Conservation (phyloP, 2,797 vertebrate species). For the Streptopelia turtur region DNA sequence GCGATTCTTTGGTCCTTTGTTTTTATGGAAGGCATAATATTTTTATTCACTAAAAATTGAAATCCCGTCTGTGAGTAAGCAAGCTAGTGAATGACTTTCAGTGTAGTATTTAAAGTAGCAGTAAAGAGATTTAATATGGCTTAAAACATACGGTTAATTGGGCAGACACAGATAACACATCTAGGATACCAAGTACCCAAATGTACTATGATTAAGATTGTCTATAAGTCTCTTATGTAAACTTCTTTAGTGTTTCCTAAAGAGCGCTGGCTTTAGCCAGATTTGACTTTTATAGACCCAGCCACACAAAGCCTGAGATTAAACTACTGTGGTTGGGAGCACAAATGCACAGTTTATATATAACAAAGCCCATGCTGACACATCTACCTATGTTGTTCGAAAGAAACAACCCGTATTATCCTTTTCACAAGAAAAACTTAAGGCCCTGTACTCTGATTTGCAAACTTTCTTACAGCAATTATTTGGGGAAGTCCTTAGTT, state of each 20-base stretch:
- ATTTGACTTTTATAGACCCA: slow-evolving; percentile 69
- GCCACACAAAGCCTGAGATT: slow-evolving; percentile 66
- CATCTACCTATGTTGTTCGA: slow-evolving; percentile 60
- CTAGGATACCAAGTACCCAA: slow-evolving; percentile 64
- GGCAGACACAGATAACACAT: slow-evolving; percentile 69
- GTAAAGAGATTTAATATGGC: slow-evolving; percentile 73
- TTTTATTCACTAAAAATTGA: slow-evolving; percentile 62
- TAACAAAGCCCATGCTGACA: slow-evolving; percentile 67
- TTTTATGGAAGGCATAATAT: slow-evolving; percentile 78
- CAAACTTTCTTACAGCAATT: slow-evolving; percentile 76
- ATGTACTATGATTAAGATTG: slow-evolving; percentile 79
- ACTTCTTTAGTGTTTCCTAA: slow-evolving; percentile 77
- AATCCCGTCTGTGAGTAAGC: slow-evolving; percentile 67
- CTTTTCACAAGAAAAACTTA: slow-evolving; percentile 80
- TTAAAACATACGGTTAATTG: slow-evolving; percentile 72
- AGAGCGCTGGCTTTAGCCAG: slow-evolving; percentile 72
- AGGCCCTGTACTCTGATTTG: slow-evolving; percentile 78
- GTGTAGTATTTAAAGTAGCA: slow-evolving; percentile 64
- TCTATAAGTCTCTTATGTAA: slow-evolving; percentile 81
- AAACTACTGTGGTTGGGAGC: slow-evolving; percentile 64
- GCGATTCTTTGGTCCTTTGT: slow-evolving; percentile 82
- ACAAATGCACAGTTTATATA: slow-evolving; percentile 67
- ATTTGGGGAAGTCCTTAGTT: slow-evolving; percentile 71
- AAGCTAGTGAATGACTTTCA: slow-evolving; percentile 71
- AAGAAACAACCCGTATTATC: slow-evolving; percentile 82